Evolutionary conservation across 2,888 invertebrate species (phyloP).

Genomic region (Rugalucina vietnamica): DNA sequence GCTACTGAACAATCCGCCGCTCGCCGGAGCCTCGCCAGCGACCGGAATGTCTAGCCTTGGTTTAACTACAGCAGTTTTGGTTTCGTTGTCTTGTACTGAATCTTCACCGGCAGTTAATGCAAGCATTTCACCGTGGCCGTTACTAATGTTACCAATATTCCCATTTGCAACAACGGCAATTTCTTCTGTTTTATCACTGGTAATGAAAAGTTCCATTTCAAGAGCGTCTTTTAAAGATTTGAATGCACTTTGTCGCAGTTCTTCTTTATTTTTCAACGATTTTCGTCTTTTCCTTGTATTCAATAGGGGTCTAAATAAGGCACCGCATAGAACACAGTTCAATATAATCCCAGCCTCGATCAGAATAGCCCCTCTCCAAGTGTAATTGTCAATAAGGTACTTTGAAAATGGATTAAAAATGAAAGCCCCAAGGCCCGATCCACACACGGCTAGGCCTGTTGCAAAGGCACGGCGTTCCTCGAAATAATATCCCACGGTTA

Average conservation of each 20-base stretch:
- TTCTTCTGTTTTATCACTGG: neutral
- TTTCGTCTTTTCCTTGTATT: slow-evolving; percentile 74
- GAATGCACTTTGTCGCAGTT: neutral
- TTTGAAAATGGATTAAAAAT: slow-evolving; percentile 89
- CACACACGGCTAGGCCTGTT: slow-evolving; percentile 97
- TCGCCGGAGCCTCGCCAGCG: neutral
- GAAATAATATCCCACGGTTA: slow-evolving; percentile 98
- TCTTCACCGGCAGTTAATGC: neutral
- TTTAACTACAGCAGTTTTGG: neutral
- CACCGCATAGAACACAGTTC: slow-evolving; percentile 94
- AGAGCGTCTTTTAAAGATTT: slow-evolving; percentile 26
- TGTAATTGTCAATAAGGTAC: slow-evolving; percentile 88
- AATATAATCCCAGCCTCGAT: slow-evolving; percentile 93
- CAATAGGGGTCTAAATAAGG: slow-evolving; percentile 94
- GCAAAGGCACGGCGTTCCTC: slow-evolving; percentile 97
- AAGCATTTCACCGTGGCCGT: neutral
- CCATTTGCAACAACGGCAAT: neutral
- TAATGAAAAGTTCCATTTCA: slow-evolving; percentile 43
- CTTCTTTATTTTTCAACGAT: neutral
- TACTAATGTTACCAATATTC: neutral
- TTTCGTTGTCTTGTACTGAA: neutral
- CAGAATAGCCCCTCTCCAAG: slow-evolving; percentile 95
- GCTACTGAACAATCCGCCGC: slow-evolving; percentile 38
- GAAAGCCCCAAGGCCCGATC: slow-evolving; percentile 98
- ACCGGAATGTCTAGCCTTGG: neutral